A percentile compares a stretch with the other conserved stretches of the same genome.
Conservation (phyloP, 2,888 invertebrate species). For the Diaperis boleti region DNA sequence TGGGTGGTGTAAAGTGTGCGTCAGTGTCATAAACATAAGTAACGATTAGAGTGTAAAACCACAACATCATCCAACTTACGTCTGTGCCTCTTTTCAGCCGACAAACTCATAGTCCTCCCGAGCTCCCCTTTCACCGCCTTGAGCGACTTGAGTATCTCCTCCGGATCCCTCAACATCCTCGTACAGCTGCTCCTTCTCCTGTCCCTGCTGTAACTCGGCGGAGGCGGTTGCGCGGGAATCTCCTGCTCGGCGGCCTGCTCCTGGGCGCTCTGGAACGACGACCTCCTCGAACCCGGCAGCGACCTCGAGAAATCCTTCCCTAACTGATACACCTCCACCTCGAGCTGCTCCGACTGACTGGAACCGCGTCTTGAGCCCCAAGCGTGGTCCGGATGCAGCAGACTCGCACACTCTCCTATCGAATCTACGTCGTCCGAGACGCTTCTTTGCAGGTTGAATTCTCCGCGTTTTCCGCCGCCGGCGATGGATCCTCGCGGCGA, state of each 20-base stretch:
- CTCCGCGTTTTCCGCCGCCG: slow-evolving; percentile 74
- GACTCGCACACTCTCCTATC: slow-evolving; percentile 80
- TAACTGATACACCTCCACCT: slow-evolving; percentile 82
- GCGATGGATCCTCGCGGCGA: slow-evolving; percentile 85
- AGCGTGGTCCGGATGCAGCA: slow-evolving; percentile 89
- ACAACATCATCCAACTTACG: slow-evolving; percentile 62
- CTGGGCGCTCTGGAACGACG: slow-evolving; percentile 81
- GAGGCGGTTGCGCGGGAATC: slow-evolving; percentile 69
- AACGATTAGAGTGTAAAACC: slow-evolving; percentile 26
- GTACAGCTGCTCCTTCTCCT: slow-evolving; percentile 85
- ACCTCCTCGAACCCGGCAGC: slow-evolving; percentile 85
- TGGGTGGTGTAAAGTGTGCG: slow-evolving; percentile 36
- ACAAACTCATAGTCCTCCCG: slow-evolving; percentile 85
- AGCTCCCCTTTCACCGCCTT: slow-evolving; percentile 87
- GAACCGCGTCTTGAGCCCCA: slow-evolving; percentile 86
- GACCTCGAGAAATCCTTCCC: slow-evolving; percentile 89
- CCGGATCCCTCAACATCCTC: slow-evolving; percentile 80
- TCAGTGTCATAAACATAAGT: slow-evolving; percentile 32
- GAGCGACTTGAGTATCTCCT: slow-evolving; percentile 84
- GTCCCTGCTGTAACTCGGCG: slow-evolving; percentile 73
- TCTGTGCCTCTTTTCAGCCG: slow-evolving; percentile 75
- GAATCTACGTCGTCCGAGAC: slow-evolving; percentile 81
- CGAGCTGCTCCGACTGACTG: slow-evolving; percentile 89
- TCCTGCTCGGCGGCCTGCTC: slow-evolving; percentile 63
- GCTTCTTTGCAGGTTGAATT: slow-evolving; percentile 82